Base-by-base conservation (phyloP, 23 tunicate species). In the Trididemnum nubilum region DNA sequence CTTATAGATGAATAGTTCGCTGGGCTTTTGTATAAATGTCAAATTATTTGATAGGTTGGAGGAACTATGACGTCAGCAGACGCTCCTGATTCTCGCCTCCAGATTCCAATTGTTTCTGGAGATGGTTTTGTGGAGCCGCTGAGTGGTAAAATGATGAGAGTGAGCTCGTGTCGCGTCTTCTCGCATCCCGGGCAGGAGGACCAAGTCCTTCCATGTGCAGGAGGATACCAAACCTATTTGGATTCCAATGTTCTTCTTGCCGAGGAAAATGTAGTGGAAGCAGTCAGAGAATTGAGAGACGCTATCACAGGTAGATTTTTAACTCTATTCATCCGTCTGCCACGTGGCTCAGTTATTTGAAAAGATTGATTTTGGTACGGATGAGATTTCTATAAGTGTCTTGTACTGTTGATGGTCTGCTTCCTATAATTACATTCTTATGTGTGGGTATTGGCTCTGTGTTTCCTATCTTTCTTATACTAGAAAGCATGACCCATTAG, bases 61-160 rank as follows among this genome's bases (percentile, higher is more conserved):
- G 96, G 96, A 40, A 90, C 89, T 37, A 89, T 89, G 80, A 37
- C 73, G 51, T 54, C 93, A 18, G 72, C 87, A 2, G 73, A 60
- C 21, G 80, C 91, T 21, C 65, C 79, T 22, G 81, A 67, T 64
- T 64, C 89, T 12, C 72, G 86, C 23, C 25, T 81, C 57, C 89
- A 75, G 36, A 83, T 88, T 36, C 93, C 98, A 3, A 88, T 93
- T 61, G 70, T 83, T 44, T 79, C 81, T 39, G 85, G 89, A 33
- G 83, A 87, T 58, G 21, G 83, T 15, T 93, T 78, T 73, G 81
- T 77, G 44, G 98, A 93, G 23, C 98, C 98, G 23, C 72, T 87
- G 80, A 84, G 89, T 31, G 98, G 98, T 21, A 81, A 80, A 64
- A 74, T 35, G 36, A 66, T 81, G 1, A 73, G 73, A 35, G 89